phyloP scores from a whole-genome alignment of 1,140 invertebrate genomes.

The Drosophila erecta region DNA sequence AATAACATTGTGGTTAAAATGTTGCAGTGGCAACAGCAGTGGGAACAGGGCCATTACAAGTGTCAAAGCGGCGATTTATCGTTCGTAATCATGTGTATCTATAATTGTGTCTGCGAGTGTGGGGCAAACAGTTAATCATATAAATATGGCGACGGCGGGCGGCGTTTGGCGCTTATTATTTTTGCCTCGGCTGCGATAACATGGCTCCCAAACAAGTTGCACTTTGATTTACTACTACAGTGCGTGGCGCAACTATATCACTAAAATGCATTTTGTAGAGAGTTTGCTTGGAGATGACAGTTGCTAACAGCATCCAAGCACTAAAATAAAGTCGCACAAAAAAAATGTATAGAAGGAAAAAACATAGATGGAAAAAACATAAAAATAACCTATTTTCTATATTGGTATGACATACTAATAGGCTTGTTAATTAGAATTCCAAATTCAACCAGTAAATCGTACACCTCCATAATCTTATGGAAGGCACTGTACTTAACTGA shows the following conservation, averaged over 20 bases:
- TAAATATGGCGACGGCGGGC: slow-evolving; percentile 78
- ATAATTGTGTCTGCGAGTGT: slow-evolving; percentile 53
- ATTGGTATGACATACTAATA: not conserved
- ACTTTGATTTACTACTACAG: slow-evolving; percentile 67
- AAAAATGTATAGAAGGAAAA: no score
- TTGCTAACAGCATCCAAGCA: no score
- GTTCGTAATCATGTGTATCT: slow-evolving; percentile 81
- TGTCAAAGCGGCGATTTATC: slow-evolving; percentile 82
- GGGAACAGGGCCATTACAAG: slow-evolving; percentile 76
- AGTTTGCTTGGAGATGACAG: no score
- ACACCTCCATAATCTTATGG: not conserved
- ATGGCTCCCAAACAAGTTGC: slow-evolving; percentile 56
- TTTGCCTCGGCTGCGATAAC: slow-evolving; percentile 76
- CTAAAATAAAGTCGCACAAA: no score
- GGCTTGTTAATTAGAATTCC: not conserved
- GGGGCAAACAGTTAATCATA: slow-evolving; percentile 80
- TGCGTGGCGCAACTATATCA: not conserved
- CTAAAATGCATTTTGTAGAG: no score
- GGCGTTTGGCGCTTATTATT: slow-evolving; percentile 71
- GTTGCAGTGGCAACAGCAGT: slow-evolving; percentile 48
- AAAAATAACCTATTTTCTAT: no score
- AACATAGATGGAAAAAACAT: no score
- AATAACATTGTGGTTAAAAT: slow-evolving; percentile 70
- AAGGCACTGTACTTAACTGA: slow-evolving; percentile 21
- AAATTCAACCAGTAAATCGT: not conserved